phyloP scores from a whole-genome alignment of 1,140 invertebrate genomes.

The Drosophila arizonae region DNA sequence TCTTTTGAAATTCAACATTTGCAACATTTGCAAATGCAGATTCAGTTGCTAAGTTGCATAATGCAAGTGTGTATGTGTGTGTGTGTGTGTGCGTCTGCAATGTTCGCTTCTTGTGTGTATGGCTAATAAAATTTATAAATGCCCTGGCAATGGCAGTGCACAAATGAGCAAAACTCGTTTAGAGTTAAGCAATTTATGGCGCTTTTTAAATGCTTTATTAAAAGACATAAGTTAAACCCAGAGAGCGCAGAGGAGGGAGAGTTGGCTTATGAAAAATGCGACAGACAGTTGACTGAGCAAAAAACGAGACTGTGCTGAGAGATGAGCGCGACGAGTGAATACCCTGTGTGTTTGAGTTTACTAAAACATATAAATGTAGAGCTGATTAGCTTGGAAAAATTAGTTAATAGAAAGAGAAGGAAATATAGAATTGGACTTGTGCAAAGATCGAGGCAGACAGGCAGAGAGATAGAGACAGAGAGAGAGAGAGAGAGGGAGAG shows the following conservation, averaged over 20 bases:
- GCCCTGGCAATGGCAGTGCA: slow-evolving; percentile 34
- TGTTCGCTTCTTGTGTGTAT: neutral
- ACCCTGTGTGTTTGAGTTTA: neutral
- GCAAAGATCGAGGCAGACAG: too few species aligned
- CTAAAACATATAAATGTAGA: neutral
- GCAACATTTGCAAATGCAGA: slow-evolving; percentile 32
- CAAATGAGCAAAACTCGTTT: slow-evolving; percentile 61
- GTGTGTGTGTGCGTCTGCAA: neutral
- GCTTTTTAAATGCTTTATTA: slow-evolving; percentile 75
- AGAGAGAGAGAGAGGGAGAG: neutral
- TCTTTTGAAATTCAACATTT: slow-evolving; percentile 18
- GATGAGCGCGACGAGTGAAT: neutral
- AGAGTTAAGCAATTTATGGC: slow-evolving; percentile 71
- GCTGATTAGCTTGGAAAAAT: neutral
- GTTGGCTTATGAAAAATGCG: slow-evolving; percentile 56
- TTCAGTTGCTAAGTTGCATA: slow-evolving; percentile 31
- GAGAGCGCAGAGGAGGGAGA: neutral
- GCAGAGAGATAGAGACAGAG: too few species aligned
- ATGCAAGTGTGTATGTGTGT: neutral
- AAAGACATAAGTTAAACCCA: slow-evolving; percentile 62
- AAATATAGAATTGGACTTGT: too few species aligned
- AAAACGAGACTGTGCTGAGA: neutral
- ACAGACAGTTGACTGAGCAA: slow-evolving; percentile 20
- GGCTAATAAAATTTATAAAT: slow-evolving; percentile 43
- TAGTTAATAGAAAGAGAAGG: neutral